A percentile compares a stretch with the other conserved stretches of the same genome.
phyloP scores from a whole-genome alignment of 2,888 invertebrate species.

The Chesias legatella region DNA sequence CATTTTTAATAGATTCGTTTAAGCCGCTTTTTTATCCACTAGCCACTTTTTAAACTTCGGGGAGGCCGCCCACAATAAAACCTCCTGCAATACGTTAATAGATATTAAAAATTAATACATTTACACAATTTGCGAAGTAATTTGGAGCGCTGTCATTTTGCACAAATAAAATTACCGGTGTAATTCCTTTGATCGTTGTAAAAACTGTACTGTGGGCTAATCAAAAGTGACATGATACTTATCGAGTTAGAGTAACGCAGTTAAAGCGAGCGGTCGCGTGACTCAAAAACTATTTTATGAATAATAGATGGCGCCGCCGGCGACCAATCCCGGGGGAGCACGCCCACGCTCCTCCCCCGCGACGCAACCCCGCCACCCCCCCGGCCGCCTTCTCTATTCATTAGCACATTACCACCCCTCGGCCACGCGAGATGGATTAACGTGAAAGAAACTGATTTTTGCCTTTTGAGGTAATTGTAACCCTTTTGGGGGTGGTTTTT shows the following conservation, averaged over 20 bases:
- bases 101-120: constrained; percentile 73
- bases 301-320: constrained; percentile 75
- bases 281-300: constrained; percentile 81
- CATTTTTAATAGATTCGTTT: constrained; percentile 75
- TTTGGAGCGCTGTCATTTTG: constrained; percentile 55
- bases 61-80: background rate
- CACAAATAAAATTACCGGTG: constrained; percentile 59
- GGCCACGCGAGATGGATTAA: constrained; percentile 53
- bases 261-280: constrained; percentile 73
- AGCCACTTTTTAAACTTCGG: constrained; percentile 54
- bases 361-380: constrained; percentile 31
- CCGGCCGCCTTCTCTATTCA: constrained; percentile 56
- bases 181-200: constrained; percentile 67
- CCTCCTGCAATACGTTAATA: constrained; percentile 63
- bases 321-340: constrained; percentile 77
- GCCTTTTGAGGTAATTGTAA: constrained; percentile 41
- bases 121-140: constrained; percentile 53
- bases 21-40: constrained; percentile 70
- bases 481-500: constrained; percentile 26
- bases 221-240: constrained; percentile 79
- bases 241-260: constrained; percentile 73
- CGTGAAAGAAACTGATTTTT: constrained; percentile 69
- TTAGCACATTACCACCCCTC: constrained; percentile 77
- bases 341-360: constrained; percentile 54
- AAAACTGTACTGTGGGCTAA: constrained; percentile 59